These are phyloP conservation scores for Aphelinus atriplicis DNA, from an alignment of 1,140 invertebrate genomes.

Conservation along the genomic window DNA sequence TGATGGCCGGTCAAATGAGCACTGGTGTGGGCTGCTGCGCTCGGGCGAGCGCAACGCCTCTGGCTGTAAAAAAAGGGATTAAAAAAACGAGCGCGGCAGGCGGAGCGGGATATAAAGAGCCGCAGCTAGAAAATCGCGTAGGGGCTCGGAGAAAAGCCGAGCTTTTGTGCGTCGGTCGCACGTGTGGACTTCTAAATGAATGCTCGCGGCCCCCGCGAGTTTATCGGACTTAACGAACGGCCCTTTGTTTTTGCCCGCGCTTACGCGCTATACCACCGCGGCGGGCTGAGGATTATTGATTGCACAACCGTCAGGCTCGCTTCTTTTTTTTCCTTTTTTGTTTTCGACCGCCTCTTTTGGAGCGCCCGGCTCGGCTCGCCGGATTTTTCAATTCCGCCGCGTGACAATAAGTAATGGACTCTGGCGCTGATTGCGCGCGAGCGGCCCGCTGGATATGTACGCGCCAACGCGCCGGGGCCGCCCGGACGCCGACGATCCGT, in stretches of 20 bases:
- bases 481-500: no score
- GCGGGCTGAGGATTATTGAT: constrained; percentile 22
- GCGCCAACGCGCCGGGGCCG: no score
- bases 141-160: no score
- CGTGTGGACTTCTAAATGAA: not conserved
- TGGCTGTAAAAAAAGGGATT: no score
- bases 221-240: constrained; percentile 11
- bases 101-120: no score
- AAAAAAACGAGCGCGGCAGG: no score
- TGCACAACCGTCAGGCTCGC: not conserved
- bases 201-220: not conserved
- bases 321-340: constrained; percentile 7
- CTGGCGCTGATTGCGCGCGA: constrained; percentile 6
- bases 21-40: no score
- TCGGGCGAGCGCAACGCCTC: no score
- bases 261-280: not conserved
- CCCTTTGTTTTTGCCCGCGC: not conserved
- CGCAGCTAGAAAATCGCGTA: no score
- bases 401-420: constrained; percentile 30
- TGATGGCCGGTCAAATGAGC: no score
- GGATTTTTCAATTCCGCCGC: constrained; percentile 30
- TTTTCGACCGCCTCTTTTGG: not conserved
- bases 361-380: not conserved
- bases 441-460: no score
- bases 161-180: not conserved